Evolutionary conservation across 2,113 vertebrate species (phyloP).

Genomic region (Oostethus manadensis): DNA sequence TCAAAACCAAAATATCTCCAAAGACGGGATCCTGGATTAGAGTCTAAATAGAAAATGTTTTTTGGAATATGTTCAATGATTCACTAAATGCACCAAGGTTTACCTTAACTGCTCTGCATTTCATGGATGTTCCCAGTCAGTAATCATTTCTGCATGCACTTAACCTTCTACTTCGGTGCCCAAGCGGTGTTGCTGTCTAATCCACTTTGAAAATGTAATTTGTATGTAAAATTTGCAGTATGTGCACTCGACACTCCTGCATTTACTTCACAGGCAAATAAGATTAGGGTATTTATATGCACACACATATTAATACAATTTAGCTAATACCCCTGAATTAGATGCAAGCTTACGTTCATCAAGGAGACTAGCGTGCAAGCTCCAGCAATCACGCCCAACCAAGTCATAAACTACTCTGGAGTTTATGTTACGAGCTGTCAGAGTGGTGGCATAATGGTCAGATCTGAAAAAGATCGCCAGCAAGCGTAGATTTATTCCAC

Average conservation of each 20-base stretch:
- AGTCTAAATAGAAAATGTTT: slow-evolving; percentile 33
- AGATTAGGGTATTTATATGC: slow-evolving; percentile 6
- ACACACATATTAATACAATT: background rate
- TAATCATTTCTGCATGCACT: slow-evolving; percentile 12
- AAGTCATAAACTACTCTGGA: slow-evolving; percentile 34
- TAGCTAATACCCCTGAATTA: slow-evolving; percentile 1
- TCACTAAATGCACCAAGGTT: slow-evolving; percentile 16
- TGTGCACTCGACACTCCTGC: background rate
- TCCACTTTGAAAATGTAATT: slow-evolving; percentile 7
- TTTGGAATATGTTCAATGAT: slow-evolving; percentile 35
- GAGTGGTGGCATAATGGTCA: background rate
- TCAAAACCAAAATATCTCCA: slow-evolving; percentile 48
- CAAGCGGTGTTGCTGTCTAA: background rate
- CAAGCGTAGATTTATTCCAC: background rate
- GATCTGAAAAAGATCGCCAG: slow-evolving; percentile 14
- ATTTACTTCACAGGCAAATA: background rate
- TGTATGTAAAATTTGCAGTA: background rate
- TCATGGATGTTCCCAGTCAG: background rate
- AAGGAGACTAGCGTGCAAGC: slow-evolving; percentile 3
- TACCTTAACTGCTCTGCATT: slow-evolving; percentile 25
- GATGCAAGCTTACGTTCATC: slow-evolving; percentile 23
- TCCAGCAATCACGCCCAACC: slow-evolving; percentile 29
- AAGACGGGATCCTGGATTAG: slow-evolving; percentile 24
- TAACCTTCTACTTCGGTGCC: background rate
- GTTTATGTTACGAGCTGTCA: slow-evolving; percentile 42